Conservation (phyloP, 2,113 vertebrate species). For the Clarias gariepinus region DNA sequence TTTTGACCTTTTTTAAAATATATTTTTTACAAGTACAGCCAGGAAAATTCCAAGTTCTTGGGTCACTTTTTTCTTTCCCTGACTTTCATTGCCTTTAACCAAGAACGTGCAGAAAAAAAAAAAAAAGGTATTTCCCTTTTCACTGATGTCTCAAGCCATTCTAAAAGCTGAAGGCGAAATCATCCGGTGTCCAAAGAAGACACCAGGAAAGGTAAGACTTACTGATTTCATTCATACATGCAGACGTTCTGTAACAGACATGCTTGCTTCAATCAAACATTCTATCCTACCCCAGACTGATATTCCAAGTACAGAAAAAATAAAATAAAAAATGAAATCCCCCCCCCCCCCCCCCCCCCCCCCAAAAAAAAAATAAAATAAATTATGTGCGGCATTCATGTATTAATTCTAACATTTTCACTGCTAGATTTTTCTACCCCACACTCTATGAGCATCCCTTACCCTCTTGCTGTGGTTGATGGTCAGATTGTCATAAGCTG, state of each 20-base stretch:
- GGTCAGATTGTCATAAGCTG: conserved; percentile 12
- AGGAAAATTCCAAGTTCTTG: background rate
- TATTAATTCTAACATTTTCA: background rate
- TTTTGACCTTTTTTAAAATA: background rate
- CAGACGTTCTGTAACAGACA: background rate
- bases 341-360: too few relatives aligned
- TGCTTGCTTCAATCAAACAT: background rate
- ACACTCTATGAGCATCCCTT: background rate
- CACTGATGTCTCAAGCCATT: background rate
- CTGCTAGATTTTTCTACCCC: background rate
- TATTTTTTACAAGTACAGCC: background rate
- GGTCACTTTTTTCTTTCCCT: background rate
- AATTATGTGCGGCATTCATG: background rate
- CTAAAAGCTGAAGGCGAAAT: background rate
- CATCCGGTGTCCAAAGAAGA: background rate
- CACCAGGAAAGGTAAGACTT: background rate
- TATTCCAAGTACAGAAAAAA: too few relatives aligned
- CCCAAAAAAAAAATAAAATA: background rate
- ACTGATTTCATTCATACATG: conserved; percentile 16
- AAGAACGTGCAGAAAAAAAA: background rate
- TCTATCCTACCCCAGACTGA: background rate
- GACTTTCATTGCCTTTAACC: background rate
- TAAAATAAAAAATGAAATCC: background rate
- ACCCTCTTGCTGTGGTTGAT: background rate
- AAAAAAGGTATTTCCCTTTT: background rate